phyloP scores from a whole-genome alignment of 2,888 invertebrate genomes.

The Dynastes maya region DNA sequence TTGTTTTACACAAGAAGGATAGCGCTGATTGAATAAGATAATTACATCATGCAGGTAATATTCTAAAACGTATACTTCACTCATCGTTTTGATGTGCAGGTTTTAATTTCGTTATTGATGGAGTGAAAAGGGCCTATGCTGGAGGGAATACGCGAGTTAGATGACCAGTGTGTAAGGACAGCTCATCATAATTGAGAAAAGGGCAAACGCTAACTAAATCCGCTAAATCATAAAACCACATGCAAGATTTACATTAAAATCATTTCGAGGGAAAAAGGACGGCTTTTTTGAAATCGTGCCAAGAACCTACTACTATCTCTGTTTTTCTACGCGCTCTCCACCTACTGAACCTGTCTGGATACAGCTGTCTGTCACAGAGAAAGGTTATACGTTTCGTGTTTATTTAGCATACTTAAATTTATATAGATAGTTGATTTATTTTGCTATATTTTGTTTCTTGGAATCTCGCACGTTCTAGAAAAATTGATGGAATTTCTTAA shows the following conservation, averaged over 20 bases:
- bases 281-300: slow-evolving; percentile 34
- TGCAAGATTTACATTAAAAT: slow-evolving; percentile 42
- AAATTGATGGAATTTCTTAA: too few relatives aligned
- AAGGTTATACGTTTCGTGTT: slow-evolving; percentile 27
- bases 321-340: slow-evolving; percentile 16
- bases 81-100: neutral
- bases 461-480: neutral
- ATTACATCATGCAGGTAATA: neutral
- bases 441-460: neutral
- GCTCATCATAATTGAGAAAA: slow-evolving; percentile 26
- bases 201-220: slow-evolving; percentile 36
- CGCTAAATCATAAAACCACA: slow-evolving; percentile 29
- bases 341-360: slow-evolving; percentile 38
- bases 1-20: too few relatives aligned
- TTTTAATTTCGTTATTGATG: slow-evolving; percentile 19
- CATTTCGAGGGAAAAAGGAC: slow-evolving; percentile 28
- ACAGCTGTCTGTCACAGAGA: slow-evolving; percentile 12
- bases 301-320: slow-evolving; percentile 21
- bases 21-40: too few relatives aligned
- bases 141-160: neutral
- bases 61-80: neutral
- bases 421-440: slow-evolving; percentile 19
- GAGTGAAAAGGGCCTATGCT: neutral
- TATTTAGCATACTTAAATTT: slow-evolving; percentile 30
- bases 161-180: slow-evolving; percentile 15